Evolutionary conservation across 2,113 vertebrate genomes (phyloP).

Genomic region (Mungos mungo): DNA sequence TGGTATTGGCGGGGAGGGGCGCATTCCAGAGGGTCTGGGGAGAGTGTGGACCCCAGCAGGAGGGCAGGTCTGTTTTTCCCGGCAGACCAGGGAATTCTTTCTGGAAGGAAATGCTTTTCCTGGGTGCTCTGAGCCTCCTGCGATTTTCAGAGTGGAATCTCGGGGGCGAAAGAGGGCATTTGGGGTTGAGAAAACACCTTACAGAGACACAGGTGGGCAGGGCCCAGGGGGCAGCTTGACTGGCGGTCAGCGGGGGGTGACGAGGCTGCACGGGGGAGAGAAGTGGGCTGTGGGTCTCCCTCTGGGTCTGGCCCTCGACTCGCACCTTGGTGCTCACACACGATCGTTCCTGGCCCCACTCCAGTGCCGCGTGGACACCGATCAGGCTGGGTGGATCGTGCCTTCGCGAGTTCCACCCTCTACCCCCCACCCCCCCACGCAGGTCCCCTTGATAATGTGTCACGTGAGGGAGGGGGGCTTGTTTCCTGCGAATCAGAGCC

Average conservation of each 20-base stretch:
- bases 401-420: fast-evolving
- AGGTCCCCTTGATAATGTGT: neutral
- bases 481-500: fast-evolving
- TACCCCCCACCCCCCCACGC: fast-evolving
- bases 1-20: fast-evolving
- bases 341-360: fast-evolving
- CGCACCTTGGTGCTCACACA: neutral
- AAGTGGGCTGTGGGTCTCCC: neutral
- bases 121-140: neutral
- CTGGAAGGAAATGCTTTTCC: neutral
- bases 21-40: fast-evolving
- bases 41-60: too few relatives aligned
- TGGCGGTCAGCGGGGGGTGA: fast-evolving
- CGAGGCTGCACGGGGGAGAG: neutral
- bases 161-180: neutral
- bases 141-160: neutral
- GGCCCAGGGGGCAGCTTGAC: fast-evolving
- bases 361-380: fast-evolving
- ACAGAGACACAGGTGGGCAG: neutral
- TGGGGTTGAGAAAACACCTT: neutral
- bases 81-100: fast-evolving
- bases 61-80: neutral
- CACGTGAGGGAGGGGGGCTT: fast-evolving
- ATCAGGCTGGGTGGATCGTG: fast-evolving
- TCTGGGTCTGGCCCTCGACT: neutral